Evolutionary conservation across 1,140 invertebrate genomes (phyloP).

Genomic region (Druon quercuslanigerum): DNA sequence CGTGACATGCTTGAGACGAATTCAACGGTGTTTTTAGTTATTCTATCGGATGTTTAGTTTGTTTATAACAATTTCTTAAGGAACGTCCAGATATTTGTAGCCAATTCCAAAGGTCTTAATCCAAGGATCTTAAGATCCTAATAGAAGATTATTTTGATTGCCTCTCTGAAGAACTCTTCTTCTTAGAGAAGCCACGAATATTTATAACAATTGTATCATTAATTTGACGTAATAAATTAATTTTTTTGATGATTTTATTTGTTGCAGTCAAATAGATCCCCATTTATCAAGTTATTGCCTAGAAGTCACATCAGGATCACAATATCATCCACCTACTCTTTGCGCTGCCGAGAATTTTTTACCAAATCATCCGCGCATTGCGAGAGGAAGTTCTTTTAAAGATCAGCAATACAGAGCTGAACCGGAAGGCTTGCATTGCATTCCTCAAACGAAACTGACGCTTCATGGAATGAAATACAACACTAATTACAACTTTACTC

Average conservation of each 20-base stretch:
- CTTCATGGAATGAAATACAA: constrained; percentile 72
- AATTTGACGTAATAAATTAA: too few species aligned
- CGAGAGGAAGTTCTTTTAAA: constrained; percentile 49
- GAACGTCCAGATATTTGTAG: too few species aligned
- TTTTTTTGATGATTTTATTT: constrained; percentile 31
- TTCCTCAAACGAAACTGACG: constrained; percentile 69
- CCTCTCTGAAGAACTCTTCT: too few species aligned
- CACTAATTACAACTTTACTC: constrained; percentile 72
- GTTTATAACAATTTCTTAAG: too few species aligned
- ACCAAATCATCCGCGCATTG: constrained; percentile 58
- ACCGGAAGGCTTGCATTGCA: constrained; percentile 72
- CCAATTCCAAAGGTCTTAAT: too few species aligned
- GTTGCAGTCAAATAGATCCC: constrained; percentile 66
- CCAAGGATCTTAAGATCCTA: too few species aligned
- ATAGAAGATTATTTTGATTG: too few species aligned
- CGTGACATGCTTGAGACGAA: too few species aligned
- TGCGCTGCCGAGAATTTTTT: constrained; percentile 70
- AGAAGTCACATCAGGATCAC: constrained; percentile 69
- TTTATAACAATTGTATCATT: too few species aligned
- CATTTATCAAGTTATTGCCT: constrained; percentile 70
- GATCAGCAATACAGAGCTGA: constrained; percentile 57
- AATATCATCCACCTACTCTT: constrained; percentile 68
- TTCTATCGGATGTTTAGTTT: too few species aligned
- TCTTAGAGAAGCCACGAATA: too few species aligned
- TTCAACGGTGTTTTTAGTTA: too few species aligned